Conservation (phyloP, 1,140 invertebrate genomes). For the Penaeus vannamei region DNA sequence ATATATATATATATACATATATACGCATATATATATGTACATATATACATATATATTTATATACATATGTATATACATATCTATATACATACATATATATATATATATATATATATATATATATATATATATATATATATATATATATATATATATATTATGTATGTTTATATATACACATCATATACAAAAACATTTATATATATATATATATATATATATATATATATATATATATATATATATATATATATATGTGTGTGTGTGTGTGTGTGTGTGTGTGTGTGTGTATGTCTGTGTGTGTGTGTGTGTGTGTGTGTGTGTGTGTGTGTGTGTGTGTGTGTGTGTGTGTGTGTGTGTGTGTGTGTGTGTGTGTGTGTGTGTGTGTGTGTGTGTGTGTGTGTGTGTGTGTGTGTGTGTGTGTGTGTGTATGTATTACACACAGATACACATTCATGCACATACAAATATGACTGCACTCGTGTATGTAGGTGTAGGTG, state of each 20-base stretch:
- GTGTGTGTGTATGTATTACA: not conserved
- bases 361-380: not conserved
- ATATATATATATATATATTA: no score
- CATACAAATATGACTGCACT: not conserved
- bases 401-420: not conserved
- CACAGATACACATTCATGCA: slow-evolving; percentile 4
- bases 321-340: no score
- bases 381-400: not conserved
- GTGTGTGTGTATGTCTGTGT: not conserved
- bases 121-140: no score
- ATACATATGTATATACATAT: no score
- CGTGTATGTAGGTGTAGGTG: not conserved
- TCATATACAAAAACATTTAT: no score
- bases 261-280: not conserved
- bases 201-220: slow-evolving; percentile 34
- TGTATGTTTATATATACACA: no score
- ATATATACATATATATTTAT: not conserved
- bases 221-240: slow-evolving; percentile 27
- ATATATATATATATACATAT: not conserved
- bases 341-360: not conserved
- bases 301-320: slow-evolving; percentile 12
- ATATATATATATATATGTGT: not conserved
- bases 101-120: no score
- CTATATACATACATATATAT: no score
- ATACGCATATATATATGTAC: not conserved